phyloP scores from a whole-genome alignment of 2,113 vertebrate species.

The Pavo muticus region DNA sequence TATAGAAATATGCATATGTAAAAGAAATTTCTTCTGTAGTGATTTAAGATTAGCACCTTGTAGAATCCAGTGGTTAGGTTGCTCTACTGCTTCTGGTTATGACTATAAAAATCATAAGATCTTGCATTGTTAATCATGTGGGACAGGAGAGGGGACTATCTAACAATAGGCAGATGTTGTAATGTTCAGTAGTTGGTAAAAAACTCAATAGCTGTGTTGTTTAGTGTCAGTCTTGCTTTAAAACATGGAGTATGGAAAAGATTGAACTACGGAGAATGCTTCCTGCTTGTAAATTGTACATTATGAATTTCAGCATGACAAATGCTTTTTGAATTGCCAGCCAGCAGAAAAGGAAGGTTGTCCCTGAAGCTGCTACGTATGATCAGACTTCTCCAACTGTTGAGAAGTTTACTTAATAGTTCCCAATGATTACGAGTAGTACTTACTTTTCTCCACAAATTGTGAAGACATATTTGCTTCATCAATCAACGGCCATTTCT shows the following conservation, averaged over 20 bases:
- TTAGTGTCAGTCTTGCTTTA: neutral
- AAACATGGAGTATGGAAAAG: neutral
- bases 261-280: neutral
- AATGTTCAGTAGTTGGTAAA: neutral
- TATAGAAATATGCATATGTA: neutral
- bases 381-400: neutral
- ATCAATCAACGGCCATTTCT: neutral
- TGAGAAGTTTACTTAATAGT: neutral
- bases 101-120: neutral
- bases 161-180: neutral
- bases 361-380: neutral
- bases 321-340: neutral
- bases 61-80: neutral
- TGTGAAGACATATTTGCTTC: neutral
- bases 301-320: neutral
- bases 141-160: neutral
- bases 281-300: neutral
- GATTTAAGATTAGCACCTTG: neutral
- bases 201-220: neutral
- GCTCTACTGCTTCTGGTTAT: neutral
- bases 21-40: neutral
- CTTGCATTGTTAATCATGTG: neutral
- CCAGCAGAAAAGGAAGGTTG: neutral
- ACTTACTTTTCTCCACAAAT: neutral
- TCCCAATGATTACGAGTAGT: neutral